These are phyloP conservation scores for Lasius fuliginosus DNA, from an alignment of 2,888 invertebrate genomes.

Conservation along the genomic window DNA sequence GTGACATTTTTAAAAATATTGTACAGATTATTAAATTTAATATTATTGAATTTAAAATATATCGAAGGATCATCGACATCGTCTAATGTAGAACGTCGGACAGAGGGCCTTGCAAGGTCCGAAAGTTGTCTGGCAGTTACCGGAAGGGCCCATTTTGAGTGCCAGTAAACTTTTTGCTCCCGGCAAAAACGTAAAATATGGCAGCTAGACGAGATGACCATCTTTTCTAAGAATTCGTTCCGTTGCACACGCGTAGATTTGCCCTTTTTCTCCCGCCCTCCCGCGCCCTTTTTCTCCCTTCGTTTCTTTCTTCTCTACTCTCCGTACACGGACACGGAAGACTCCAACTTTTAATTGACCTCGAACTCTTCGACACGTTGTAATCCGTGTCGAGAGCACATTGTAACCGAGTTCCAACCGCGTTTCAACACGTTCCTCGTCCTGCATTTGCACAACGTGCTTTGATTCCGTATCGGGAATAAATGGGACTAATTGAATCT, in stretches of 20 bases:
- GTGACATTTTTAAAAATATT: not conserved
- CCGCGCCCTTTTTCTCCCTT: conserved; percentile 29
- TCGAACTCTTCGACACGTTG: conserved; percentile 39
- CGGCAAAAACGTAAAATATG: conserved; percentile 82
- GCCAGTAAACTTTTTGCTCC: conserved; percentile 81
- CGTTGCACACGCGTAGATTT: conserved; percentile 4
- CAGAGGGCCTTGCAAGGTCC: not conserved
- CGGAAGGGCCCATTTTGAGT: conserved; percentile 78
- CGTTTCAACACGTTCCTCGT: conserved; percentile 20
- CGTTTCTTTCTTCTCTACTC: conserved; percentile 31
- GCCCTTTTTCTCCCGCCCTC: conserved; percentile 11
- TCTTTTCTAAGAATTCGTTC: conserved; percentile 43
- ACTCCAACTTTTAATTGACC: conserved; percentile 40
- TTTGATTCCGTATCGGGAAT: conserved; percentile 31
- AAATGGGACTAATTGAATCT: conserved; percentile 39
- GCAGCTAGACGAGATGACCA: conserved; percentile 74
- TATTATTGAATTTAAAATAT: not conserved
- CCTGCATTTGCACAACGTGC: conserved; percentile 31
- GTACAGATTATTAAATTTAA: not conserved
- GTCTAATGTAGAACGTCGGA: not conserved
- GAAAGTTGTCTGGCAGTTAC: not conserved
- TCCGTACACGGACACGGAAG: conserved; percentile 42
- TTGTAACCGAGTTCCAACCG: conserved; percentile 37
- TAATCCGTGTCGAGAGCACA: conserved; percentile 22
- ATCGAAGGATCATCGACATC: not conserved